A percentile compares a stretch with the other conserved stretches of the same genome.
Evolutionary conservation across 2,113 vertebrate genomes (phyloP).

Genomic region (Mastomys natalensis): DNA sequence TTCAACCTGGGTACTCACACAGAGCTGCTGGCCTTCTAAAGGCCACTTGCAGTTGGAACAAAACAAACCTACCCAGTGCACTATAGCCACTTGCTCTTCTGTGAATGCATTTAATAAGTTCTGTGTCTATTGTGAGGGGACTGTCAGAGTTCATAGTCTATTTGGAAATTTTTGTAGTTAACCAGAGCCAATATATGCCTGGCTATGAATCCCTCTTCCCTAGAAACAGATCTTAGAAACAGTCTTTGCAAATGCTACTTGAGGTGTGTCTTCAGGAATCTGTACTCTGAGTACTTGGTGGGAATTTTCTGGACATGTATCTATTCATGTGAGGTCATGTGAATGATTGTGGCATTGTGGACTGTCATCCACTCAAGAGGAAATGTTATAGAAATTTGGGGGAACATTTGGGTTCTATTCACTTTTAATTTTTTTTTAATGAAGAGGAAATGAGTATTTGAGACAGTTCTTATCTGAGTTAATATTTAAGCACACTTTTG

Average conservation of each 20-base stretch:
- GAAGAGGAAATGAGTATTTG: neutral
- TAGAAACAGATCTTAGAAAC: neutral
- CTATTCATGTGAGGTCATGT: neutral
- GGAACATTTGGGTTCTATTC: neutral
- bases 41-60: neutral
- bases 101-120: neutral
- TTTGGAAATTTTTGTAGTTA: neutral
- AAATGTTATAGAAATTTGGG: neutral
- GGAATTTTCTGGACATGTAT: neutral
- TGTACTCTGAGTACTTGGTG: too few species aligned
- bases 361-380: neutral
- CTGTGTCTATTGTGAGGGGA: neutral
- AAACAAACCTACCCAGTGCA: neutral
- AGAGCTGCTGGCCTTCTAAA: neutral
- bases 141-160: neutral
- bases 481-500: neutral
- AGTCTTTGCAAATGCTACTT: neutral
- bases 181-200: neutral
- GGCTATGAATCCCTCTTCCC: neutral
- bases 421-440: neutral
- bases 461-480: neutral
- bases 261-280: neutral
- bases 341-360: neutral
- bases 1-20: neutral
- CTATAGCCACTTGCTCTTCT: neutral